Evolutionary conservation across 2,113 vertebrate species (phyloP), one percentile per base, ranked within the genome.

Genomic region (Xiphorhynchus elegans): DNA sequence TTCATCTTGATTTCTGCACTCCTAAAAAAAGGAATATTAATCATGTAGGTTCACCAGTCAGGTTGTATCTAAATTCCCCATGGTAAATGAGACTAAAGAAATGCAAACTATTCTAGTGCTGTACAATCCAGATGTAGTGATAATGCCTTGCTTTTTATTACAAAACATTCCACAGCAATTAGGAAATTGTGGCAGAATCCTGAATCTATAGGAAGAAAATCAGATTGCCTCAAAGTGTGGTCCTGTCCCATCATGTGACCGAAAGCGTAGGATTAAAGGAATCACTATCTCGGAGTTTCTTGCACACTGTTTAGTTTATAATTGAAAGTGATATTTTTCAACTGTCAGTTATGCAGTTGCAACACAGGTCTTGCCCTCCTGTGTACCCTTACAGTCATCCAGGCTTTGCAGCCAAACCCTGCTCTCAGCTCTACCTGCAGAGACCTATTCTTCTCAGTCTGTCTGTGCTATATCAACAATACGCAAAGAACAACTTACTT

Each of bases 41-140:
- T 90, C 67, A 92, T 37, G 53, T 40, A 84, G 66, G 86, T 92
- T 95, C 93, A 94, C 53, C 74, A 81, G 81, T 87, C 86, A 89
- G 87, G 91, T 95, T 91, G 90, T 2, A 4, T 76, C 80, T 91
- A 85, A 95, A 96, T 95, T 91, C 87, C 78, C 82, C 59, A 59
- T 85, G 78, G 78, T 94, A 94, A 97, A 96, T 90, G 93, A 94
- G 89, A 96, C 91, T 96, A 93, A 91, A 97, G 93, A 97, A 95
- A 94, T 91, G 93, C 75, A 87, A 95, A 96, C 70, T 93, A 94
- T 94, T 96, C 50, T 58, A 76, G 66, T 64, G 44, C 70, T 78
- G 91, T 87, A 87, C 63, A 91, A 83, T 85, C 33, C 63, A 96
- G 94, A 97, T 97, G 59, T 60, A 94, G 87, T 79, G 94, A 97